Conservation (phyloP, 2,888 invertebrate genomes). For the Rosalia funebris region DNA sequence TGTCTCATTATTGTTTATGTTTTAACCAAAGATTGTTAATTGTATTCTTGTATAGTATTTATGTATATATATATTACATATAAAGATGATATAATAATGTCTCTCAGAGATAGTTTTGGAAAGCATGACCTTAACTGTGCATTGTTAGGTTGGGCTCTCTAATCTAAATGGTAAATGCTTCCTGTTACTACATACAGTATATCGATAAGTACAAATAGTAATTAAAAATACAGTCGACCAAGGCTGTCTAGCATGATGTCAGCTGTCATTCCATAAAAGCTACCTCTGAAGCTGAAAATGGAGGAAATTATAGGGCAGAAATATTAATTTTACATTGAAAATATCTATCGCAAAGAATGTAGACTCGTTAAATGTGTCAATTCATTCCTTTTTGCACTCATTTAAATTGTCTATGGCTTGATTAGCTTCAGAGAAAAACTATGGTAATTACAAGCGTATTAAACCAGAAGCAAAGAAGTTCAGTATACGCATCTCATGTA, state of each 20-base stretch:
- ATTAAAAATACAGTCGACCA: slow-evolving; percentile 56
- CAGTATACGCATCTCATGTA: too few species aligned
- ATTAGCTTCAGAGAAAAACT: too few species aligned
- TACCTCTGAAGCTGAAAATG: slow-evolving; percentile 31
- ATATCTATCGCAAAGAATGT: too few species aligned
- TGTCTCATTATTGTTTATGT: slow-evolving; percentile 48
- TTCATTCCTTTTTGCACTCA: too few species aligned
- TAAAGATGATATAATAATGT: slow-evolving; percentile 36
- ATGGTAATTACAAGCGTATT: too few species aligned
- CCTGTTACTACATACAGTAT: slow-evolving; percentile 62
- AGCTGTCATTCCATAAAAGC: slow-evolving; percentile 56
- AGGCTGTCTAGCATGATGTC: slow-evolving; percentile 51
- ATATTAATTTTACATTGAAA: not conserved
- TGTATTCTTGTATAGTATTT: slow-evolving; percentile 62
- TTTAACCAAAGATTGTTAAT: slow-evolving; percentile 58
- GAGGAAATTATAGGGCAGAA: not conserved
- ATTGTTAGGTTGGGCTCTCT: slow-evolving; percentile 16
- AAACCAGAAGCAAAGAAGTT: too few species aligned
- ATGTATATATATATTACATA: slow-evolving; percentile 56
- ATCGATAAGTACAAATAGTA: slow-evolving; percentile 62
- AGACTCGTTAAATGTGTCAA: too few species aligned
- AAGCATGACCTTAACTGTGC: slow-evolving; percentile 22
- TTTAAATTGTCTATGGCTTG: too few species aligned
- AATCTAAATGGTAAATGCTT: slow-evolving; percentile 60
- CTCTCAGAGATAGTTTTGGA: slow-evolving; percentile 34